phyloP scores from a whole-genome alignment of 2,888 invertebrate species.

The Petrophora chlorosata region DNA sequence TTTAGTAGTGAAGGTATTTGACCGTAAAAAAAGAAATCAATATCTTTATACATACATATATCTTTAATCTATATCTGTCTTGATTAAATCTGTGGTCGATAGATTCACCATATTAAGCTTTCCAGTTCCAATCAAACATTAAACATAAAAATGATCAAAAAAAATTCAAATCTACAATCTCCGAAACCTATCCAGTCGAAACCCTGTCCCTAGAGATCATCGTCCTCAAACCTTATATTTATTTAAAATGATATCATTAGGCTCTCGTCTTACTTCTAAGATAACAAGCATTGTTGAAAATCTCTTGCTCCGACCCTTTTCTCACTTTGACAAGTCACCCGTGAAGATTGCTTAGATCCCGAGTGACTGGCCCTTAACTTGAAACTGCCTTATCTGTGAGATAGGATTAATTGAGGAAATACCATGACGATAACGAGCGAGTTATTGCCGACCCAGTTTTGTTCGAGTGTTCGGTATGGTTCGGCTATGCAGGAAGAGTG shows the following conservation, averaged over 20 bases:
- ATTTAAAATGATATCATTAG: conserved; percentile 80
- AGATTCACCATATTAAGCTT: too few species aligned
- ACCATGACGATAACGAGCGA: conserved; percentile 72
- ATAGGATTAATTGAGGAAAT: conserved; percentile 82
- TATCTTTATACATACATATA: too few species aligned
- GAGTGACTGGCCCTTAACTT: conserved; percentile 77
- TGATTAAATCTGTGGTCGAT: too few species aligned
- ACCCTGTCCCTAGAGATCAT: conserved; percentile 35
- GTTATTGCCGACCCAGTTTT: conserved; percentile 69
- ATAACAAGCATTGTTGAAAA: conserved; percentile 84
- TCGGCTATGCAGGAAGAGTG: conserved; percentile 27
- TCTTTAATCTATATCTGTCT: too few species aligned
- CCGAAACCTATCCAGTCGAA: conserved; percentile 10
- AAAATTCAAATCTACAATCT: not conserved
- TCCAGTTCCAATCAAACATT: too few species aligned
- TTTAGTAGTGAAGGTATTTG: too few species aligned
- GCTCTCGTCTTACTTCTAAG: conserved; percentile 78
- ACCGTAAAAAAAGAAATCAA: too few species aligned
- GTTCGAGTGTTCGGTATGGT: conserved; percentile 46
- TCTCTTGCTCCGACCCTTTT: conserved; percentile 81
- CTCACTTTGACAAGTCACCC: conserved; percentile 82
- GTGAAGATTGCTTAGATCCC: conserved; percentile 84
- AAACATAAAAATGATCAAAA: not conserved
- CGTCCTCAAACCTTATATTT: conserved; percentile 55
- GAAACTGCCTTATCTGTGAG: conserved; percentile 78